Evolutionary conservation across 2,797 vertebrate genomes (phyloP).

Genomic region (Dendrocincla fuliginosa): DNA sequence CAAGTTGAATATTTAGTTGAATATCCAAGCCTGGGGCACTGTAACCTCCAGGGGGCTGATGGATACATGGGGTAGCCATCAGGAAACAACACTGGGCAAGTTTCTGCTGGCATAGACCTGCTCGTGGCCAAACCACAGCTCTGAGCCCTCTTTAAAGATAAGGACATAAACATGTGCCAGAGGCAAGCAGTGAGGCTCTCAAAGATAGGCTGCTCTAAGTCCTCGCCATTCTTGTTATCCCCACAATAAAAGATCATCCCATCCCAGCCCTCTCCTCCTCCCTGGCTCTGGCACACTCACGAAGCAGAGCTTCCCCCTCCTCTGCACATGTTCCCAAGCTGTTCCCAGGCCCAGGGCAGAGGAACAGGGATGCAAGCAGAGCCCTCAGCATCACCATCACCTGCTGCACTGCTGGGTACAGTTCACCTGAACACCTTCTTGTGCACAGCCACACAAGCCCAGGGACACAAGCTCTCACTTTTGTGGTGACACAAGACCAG

Average conservation of each 20-base stretch:
- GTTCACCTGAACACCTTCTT: fast-evolving
- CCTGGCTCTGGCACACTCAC: no score
- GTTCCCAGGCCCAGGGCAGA: not conserved
- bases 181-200: not conserved
- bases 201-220: not conserved
- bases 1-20: not conserved
- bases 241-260: not conserved
- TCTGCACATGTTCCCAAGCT: not conserved
- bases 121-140: not conserved
- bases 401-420: not conserved
- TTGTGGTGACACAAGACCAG: fast-evolving
- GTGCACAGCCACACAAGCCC: not conserved
- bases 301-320: not conserved
- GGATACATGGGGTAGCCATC: no score
- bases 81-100: not conserved
- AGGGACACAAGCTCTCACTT: not conserved
- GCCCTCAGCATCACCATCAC: not conserved
- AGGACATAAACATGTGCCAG: not conserved
- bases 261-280: not conserved
- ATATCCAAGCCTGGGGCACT: not conserved
- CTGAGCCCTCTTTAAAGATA: not conserved
- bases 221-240: not conserved
- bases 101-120: not conserved
- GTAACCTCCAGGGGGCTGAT: not conserved
- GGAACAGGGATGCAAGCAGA: fast-evolving